Evolutionary conservation across 2,113 vertebrate species (phyloP).

Genomic region (Circaetus gallicus): DNA sequence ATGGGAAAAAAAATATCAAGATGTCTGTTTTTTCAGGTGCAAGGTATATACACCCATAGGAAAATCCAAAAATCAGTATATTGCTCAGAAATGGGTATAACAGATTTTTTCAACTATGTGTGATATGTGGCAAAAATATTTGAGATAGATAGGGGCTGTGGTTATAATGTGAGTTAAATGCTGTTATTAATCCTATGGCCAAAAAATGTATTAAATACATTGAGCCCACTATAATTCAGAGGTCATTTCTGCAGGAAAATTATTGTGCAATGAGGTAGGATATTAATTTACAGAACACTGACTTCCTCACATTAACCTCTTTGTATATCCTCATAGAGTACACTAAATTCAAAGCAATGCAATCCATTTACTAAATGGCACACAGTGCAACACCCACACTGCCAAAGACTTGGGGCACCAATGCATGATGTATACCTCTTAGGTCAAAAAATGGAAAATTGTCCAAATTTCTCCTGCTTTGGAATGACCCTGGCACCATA

Average conservation of each 20-base stretch:
- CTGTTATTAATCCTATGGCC: not conserved
- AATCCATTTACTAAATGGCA: not conserved
- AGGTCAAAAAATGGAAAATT: not conserved
- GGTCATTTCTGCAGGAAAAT: not conserved
- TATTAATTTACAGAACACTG: not conserved
- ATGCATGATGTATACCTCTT: not conserved
- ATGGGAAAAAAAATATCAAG: not conserved
- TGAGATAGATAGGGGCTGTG: not conserved
- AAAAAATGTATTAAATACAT: not conserved
- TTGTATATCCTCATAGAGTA: not conserved
- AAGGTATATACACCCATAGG: rapidly evolving
- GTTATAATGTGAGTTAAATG: not conserved
- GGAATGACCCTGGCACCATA: not conserved
- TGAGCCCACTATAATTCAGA: not conserved
- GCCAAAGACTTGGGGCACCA: not conserved
- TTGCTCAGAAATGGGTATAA: not conserved
- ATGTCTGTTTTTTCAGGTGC: not conserved
- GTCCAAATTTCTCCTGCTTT: not conserved
- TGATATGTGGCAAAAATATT: not conserved
- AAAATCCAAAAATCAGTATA: not conserved
- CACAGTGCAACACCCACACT: not conserved
- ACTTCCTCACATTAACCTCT: not conserved
- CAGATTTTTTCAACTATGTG: not conserved
- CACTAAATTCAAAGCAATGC: not conserved
- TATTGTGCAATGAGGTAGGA: not conserved